phyloP scores from a whole-genome alignment of 92 coral and sea anemone species.

The Siderastrea siderea region DNA sequence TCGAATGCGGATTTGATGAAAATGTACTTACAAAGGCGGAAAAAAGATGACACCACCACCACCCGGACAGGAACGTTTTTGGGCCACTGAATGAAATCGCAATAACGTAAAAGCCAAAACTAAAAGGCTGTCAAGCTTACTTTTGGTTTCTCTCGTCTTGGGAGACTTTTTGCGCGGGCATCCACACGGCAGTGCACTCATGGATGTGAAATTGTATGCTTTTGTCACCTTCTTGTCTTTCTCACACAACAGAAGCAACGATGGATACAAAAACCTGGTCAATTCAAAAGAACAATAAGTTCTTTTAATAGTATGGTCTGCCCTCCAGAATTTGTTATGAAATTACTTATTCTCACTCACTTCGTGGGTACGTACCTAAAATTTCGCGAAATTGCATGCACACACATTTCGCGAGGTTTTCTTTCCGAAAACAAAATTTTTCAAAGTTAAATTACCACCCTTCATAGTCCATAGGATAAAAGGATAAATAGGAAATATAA shows the following conservation, averaged over 20 bases:
- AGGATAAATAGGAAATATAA: too few species aligned
- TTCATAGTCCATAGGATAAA: too few species aligned
- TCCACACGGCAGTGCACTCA: conserved; percentile 96
- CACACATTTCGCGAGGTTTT: too few species aligned
- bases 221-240: conserved; percentile 77
- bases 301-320: background rate
- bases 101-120: background rate
- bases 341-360: too few species aligned
- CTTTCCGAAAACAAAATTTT: too few species aligned
- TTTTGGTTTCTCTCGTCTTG: conserved; percentile 63
- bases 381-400: too few species aligned
- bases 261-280: conserved; percentile 78
- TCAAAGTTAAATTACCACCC: too few species aligned
- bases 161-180: conserved; percentile 77
- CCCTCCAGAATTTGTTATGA: background rate
- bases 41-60: too few species aligned
- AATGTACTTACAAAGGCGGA: too few species aligned
- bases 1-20: too few species aligned
- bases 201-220: conserved; percentile 90
- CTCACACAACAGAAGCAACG: conserved; percentile 76
- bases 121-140: conserved; percentile 24
- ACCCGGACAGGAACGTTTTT: too few species aligned
- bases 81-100: background rate
- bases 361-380: too few species aligned
- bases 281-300: background rate